These are phyloP conservation scores for Hirtodrosophila cameraria DNA, from an alignment of 2,888 invertebrate genomes.

Conservation along the genomic window DNA sequence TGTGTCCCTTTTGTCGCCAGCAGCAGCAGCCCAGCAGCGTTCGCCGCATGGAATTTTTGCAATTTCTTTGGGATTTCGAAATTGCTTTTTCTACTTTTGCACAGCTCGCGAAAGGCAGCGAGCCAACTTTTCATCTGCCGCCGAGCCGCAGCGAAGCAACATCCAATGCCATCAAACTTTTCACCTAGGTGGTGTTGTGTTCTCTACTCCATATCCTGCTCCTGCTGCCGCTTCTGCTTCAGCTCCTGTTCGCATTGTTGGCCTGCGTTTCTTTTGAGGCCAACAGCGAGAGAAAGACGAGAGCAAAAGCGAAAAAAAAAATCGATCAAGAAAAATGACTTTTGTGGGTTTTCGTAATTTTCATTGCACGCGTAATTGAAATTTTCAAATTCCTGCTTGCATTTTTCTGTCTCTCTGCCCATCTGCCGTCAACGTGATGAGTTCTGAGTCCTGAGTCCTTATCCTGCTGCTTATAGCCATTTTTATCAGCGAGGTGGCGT, in stretches of 20 bases:
- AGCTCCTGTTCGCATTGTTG: conserved; percentile 55
- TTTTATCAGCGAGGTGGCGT: conserved; percentile 56
- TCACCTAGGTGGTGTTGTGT: conserved; percentile 48
- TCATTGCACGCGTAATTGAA: conserved; percentile 82
- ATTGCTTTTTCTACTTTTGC: conserved; percentile 80
- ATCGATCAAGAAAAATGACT: conserved; percentile 81
- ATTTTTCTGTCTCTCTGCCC: conserved; percentile 66
- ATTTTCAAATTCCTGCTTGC: conserved; percentile 81
- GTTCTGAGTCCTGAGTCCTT: conserved; percentile 4
- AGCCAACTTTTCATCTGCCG: conserved; percentile 43
- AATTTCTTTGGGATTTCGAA: conserved; percentile 80
- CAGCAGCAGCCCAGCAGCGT: too few species aligned
- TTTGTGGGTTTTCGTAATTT: conserved; percentile 81
- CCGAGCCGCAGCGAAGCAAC: neutral
- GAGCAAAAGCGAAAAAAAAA: conserved; percentile 61
- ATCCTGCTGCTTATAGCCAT: conserved; percentile 31
- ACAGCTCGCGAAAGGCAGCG: conserved; percentile 48
- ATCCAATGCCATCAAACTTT: conserved; percentile 26
- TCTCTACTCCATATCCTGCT: too few species aligned
- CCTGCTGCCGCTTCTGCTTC: conserved; percentile 1
- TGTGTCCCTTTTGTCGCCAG: conserved; percentile 36
- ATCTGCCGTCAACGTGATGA: conserved; percentile 14
- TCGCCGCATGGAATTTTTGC: conserved; percentile 80
- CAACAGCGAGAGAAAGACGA: conserved; percentile 9
- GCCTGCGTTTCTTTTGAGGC: conserved; percentile 68